Percentiles rank a stretch among this genome's conserved stretches.
Evolutionary conservation across 2,888 invertebrate species (phyloP).

Genomic region (Clitarchus hookeri): DNA sequence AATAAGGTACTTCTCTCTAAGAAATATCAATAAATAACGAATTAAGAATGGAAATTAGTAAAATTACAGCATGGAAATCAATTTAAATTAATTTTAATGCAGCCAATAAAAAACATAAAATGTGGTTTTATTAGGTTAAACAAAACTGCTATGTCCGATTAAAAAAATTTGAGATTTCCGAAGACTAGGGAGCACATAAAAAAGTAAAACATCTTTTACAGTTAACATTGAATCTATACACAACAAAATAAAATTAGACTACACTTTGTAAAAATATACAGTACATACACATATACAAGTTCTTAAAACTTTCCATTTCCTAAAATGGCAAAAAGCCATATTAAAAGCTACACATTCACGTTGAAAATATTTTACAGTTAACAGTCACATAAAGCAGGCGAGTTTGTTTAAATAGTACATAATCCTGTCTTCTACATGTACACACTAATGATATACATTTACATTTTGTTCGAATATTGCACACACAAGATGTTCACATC

Average conservation of each 20-base stretch:
- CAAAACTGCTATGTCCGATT: background rate
- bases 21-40: too few species aligned
- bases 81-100: too few species aligned
- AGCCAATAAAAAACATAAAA: background rate
- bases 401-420: background rate
- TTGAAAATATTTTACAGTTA: background rate
- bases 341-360: background rate
- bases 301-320: background rate
- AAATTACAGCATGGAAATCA: too few species aligned
- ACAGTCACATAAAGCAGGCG: background rate
- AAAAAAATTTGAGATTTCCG: background rate
- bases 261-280: constrained; percentile 23
- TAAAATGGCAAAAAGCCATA: background rate
- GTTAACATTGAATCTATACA: constrained; percentile 26
- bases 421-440: constrained; percentile 10
- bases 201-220: constrained; percentile 23
- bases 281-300: constrained; percentile 24
- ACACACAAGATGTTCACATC: background rate
- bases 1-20: too few species aligned
- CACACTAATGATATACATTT: background rate
- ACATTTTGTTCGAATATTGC: background rate
- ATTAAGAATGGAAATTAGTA: too few species aligned
- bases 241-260: constrained; percentile 22
- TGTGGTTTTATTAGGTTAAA: background rate
- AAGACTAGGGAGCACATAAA: constrained; percentile 20